Conservation (phyloP, 2,113 vertebrate genomes). For the Empidonax alnorum region DNA sequence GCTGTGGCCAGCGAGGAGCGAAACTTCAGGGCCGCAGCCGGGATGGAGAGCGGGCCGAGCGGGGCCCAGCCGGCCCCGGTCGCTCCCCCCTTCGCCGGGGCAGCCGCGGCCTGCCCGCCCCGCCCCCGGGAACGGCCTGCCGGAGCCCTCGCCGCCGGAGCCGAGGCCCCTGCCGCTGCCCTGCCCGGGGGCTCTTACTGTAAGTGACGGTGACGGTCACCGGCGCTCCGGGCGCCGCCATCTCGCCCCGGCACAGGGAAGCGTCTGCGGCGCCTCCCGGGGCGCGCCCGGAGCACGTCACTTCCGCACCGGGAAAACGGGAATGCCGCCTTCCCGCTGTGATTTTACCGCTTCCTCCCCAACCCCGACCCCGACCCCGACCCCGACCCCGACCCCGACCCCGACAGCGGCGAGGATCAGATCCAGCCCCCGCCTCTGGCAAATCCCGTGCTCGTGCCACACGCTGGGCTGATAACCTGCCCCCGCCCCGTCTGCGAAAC, state of each 20-base stretch:
- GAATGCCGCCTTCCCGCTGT: background rate
- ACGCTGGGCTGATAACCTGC: fast-evolving
- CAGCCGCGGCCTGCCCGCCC: background rate
- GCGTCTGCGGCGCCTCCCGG: background rate
- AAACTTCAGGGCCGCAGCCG: background rate
- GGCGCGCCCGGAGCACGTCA: background rate
- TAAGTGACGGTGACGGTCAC: slow-evolving; percentile 55
- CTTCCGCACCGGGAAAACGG: background rate
- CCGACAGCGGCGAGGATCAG: fast-evolving
- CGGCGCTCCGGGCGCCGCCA: slow-evolving; percentile 28
- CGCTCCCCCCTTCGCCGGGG: background rate
- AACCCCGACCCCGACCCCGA: no score
- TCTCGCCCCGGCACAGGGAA: background rate
- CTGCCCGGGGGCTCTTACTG: background rate
- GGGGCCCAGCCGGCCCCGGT: background rate
- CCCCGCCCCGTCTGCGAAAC: background rate
- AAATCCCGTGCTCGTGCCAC: fast-evolving
- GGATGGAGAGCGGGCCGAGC: background rate
- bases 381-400: no score
- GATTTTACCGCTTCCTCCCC: fast-evolving
- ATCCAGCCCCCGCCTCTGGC: no score
- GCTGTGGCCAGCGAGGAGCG: fast-evolving
- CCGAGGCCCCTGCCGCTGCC: background rate
- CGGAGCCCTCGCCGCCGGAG: background rate
- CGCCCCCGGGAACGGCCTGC: no score